Evolutionary conservation across 2,113 vertebrate species (phyloP).

Genomic region (Oenanthe oenanthe): DNA sequence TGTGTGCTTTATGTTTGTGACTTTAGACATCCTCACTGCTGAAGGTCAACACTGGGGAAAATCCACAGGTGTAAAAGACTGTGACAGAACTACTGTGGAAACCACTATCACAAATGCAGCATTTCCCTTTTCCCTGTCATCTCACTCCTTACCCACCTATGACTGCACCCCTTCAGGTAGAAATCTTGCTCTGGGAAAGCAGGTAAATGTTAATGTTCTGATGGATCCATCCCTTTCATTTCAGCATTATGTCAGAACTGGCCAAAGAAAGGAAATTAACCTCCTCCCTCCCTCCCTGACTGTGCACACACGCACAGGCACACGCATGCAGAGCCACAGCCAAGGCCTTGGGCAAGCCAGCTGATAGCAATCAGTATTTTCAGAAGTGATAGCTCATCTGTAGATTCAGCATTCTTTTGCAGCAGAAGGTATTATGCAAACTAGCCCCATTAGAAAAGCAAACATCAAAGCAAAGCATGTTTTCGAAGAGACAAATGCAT

Average conservation of each 20-base stretch:
- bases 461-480: slow-evolving; percentile 66
- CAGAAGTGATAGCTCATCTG: slow-evolving; percentile 69
- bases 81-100: neutral
- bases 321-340: slow-evolving; percentile 51
- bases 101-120: neutral
- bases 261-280: slow-evolving; percentile 57
- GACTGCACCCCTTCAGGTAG: neutral
- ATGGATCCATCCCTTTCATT: neutral
- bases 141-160: neutral
- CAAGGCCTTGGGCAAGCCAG: slow-evolving; percentile 68
- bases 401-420: slow-evolving; percentile 68
- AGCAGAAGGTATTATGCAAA: slow-evolving; percentile 67
- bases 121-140: neutral
- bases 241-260: slow-evolving; percentile 38
- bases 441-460: slow-evolving; percentile 63
- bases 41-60: neutral
- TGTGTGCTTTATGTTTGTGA: neutral
- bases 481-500: slow-evolving; percentile 51
- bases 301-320: slow-evolving; percentile 45
- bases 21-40: neutral
- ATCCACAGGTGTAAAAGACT: neutral
- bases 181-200: neutral
- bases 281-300: neutral
- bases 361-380: slow-evolving; percentile 72
- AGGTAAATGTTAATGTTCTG: neutral